phyloP scores from a whole-genome alignment of 2,888 invertebrate species.

The Mesodorylaimus sp. region DNA sequence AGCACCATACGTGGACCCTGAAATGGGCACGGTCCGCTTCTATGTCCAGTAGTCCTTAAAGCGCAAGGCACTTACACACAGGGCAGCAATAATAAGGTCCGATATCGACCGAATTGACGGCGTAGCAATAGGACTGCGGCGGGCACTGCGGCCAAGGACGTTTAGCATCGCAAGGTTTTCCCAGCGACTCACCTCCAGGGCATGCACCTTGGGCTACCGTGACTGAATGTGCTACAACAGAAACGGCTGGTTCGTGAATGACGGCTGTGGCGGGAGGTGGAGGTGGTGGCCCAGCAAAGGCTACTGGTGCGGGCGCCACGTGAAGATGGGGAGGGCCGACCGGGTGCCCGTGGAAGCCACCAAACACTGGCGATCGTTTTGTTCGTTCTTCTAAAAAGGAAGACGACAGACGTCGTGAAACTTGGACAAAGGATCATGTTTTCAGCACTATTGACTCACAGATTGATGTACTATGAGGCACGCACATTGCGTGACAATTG shows the following conservation, averaged over 20 bases:
- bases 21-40: too few relatives aligned
- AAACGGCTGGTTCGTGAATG: background rate
- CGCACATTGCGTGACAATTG: too few relatives aligned
- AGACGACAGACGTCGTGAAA: too few relatives aligned
- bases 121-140: slow-evolving; percentile 29
- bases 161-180: slow-evolving; percentile 29
- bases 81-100: slow-evolving; percentile 31
- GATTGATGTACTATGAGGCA: too few relatives aligned
- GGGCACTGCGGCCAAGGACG: slow-evolving; percentile 30
- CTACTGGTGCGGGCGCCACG: background rate
- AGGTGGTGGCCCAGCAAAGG: background rate
- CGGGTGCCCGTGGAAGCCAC: background rate
- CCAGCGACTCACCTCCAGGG: slow-evolving; percentile 15
- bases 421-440: too few relatives aligned
- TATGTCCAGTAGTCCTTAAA: too few relatives aligned
- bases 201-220: background rate
- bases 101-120: slow-evolving; percentile 29
- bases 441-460: too few relatives aligned
- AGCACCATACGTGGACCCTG: slow-evolving; percentile 28
- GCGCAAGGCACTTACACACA: slow-evolving; percentile 21
- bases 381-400: too few relatives aligned
- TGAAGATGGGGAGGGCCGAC: background rate
- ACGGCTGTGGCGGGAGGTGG: background rate
- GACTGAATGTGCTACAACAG: background rate
- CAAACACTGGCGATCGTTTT: too few relatives aligned